A percentile compares a stretch with the other conserved stretches of the same genome.
These are phyloP conservation scores for Heteromyza rotundicornis DNA, from an alignment of 2,888 invertebrate species.

Conservation along the genomic window DNA sequence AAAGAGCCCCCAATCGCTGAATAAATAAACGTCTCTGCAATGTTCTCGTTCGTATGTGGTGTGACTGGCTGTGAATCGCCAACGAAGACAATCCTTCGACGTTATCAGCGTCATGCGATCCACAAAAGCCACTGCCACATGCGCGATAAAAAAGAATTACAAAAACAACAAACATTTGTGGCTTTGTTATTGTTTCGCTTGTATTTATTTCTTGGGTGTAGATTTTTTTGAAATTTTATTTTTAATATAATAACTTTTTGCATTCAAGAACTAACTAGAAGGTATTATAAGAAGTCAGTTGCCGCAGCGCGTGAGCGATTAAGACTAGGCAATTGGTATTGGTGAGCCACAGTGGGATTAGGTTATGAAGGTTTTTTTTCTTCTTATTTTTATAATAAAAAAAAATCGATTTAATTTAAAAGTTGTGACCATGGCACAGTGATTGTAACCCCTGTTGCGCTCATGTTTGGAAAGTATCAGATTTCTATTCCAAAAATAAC, in stretches of 20 bases:
- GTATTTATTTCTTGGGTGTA: neutral
- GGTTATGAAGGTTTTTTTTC: too few species aligned
- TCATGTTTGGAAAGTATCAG: too few species aligned
- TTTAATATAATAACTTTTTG: neutral
- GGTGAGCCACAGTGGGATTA: too few species aligned
- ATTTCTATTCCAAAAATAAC: too few species aligned
- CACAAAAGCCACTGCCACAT: neutral
- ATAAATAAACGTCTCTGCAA: too few species aligned
- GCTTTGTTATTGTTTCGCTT: neutral
- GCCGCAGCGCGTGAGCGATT: neutral
- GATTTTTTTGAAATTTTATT: neutral
- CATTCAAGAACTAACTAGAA: neutral
- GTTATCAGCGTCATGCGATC: neutral
- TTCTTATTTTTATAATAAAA: too few species aligned
- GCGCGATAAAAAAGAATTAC: neutral
- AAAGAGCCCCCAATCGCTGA: too few species aligned
- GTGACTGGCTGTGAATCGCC: too few species aligned
- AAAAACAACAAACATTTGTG: neutral
- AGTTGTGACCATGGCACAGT: too few species aligned
- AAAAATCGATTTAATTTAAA: too few species aligned
- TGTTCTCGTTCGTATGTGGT: too few species aligned
- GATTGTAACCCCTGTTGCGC: too few species aligned
- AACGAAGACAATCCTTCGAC: neutral
- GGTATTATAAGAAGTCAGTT: neutral
- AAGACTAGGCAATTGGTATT: neutral